Base-by-base conservation (phyloP, 1,140 invertebrate species). In the Pseudoatta argentina region DNA sequence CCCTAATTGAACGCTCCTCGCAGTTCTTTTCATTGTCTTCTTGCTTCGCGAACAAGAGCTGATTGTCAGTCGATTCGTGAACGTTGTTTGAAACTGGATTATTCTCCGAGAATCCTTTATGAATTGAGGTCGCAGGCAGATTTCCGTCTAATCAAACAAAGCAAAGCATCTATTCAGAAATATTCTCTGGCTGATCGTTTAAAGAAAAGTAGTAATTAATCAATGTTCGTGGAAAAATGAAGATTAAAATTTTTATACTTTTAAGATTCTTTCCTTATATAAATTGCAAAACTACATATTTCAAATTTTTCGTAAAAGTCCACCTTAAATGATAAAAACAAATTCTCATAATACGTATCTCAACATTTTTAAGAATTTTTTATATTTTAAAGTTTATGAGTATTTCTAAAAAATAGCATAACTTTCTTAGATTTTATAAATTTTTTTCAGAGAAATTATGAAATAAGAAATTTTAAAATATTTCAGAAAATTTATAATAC, bases 1-100 rank as follows among this genome's bases (percentile, higher is more conserved):
- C 96, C 2, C 96, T 91, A 48, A 95, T 94, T 24, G 95, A 94
- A 53, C 94, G 94, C 0, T 86, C 64, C 10, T 94, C 91, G 86
- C 95, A 96, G 76, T 95, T 95, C 21, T 8, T 14, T 30, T 12
- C 12, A 7, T 34, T 6, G 2, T 30, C 18, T n/a, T 30, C 18
- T 30, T 53, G 51, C 2, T 14, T 14, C 39, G n/a, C 14, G 14
- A 18, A 16, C 12, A 48, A 12, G 10, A 48, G 4, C 3, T 24
- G 14, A 34, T 34, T 34, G 30, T 34, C 30, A 21, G 61, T 12
- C 59, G 18, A n/a, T n/a, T 71, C 3, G 18, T 0, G 21, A 51
- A 14, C 16, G 14, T 30, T 8, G 14, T n/a, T 2, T 2, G 16
- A 18, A 30, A 51, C 12, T 24, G 3, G 21, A 27, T 44, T 3